Conservation (phyloP, 1,140 invertebrate species). For the Planococcus citri region DNA sequence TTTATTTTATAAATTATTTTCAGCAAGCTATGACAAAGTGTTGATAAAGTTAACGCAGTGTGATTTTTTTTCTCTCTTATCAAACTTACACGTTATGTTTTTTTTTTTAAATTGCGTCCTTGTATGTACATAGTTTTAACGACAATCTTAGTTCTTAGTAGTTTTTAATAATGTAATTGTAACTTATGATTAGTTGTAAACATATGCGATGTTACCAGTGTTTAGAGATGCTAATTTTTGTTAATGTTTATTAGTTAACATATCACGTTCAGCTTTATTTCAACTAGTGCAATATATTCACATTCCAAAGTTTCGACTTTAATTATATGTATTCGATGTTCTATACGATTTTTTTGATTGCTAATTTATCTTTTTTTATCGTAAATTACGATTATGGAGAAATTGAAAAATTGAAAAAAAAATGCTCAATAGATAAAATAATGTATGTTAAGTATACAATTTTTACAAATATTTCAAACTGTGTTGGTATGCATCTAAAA, state of each 20-base stretch:
- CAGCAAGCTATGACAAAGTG: neutral
- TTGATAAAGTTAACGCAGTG: neutral
- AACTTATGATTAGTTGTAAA: neutral
- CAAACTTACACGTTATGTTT: neutral
- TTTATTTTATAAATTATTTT: neutral
- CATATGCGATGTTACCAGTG: slow-evolving; percentile 14
- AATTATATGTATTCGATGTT: too few species aligned
- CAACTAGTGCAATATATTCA: slow-evolving; percentile 11
- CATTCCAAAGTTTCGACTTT: slow-evolving; percentile 3
- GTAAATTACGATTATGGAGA: too few species aligned
- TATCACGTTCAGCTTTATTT: slow-evolving; percentile 4
- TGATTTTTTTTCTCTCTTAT: neutral
- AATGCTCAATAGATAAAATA: too few species aligned
- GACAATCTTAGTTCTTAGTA: neutral
- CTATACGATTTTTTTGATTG: too few species aligned
- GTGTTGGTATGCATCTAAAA: neutral
- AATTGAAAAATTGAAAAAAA: too few species aligned
- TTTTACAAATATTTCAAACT: neutral
- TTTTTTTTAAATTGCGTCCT: neutral
- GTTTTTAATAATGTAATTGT: neutral
- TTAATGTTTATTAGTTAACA: slow-evolving; percentile 14
- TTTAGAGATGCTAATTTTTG: neutral
- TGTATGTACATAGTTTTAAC: neutral
- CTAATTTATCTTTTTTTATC: too few species aligned
- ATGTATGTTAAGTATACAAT: neutral